Conservation (phyloP, 2,888 invertebrate genomes). For the Philhelius pedissequus region DNA sequence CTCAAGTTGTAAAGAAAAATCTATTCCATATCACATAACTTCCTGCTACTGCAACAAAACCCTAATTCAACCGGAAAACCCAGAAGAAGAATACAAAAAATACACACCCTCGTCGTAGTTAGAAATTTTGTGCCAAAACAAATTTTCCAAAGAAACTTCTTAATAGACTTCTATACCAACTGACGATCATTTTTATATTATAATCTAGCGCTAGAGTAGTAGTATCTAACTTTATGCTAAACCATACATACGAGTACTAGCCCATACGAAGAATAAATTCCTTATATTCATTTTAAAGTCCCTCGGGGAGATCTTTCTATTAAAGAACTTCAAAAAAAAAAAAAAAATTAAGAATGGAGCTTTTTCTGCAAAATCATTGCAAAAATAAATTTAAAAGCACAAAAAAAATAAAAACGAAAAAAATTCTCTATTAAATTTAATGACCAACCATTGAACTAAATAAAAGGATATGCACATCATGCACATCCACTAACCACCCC, state of each 20-base stretch:
- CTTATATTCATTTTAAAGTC: conserved; percentile 18
- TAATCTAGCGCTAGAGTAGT: background rate
- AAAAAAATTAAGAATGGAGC: background rate
- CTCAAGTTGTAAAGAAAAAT: background rate
- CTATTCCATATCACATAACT: background rate
- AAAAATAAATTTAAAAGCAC: conserved; percentile 35
- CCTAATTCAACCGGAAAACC: conserved; percentile 1
- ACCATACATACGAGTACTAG: background rate
- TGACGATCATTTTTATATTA: conserved; percentile 8
- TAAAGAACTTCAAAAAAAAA: conserved; percentile 27
- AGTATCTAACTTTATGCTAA: background rate
- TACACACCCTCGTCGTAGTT: background rate
- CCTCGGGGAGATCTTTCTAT: conserved; percentile 30
- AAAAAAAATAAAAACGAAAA: conserved; percentile 19
- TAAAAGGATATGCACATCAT: conserved; percentile 68
- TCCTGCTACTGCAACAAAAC: background rate
- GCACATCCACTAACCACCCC: conserved; percentile 45
- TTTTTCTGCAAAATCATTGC: conserved; percentile 57
- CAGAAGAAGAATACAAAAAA: background rate
- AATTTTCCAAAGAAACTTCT: background rate
- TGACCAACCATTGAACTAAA: conserved; percentile 68
- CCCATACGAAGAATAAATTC: background rate
- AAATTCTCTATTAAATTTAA: conserved; percentile 64
- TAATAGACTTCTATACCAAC: background rate
- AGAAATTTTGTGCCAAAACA: conserved; percentile 7